Conservation (phyloP, 30 jellyfish, hydroid and myxozoan species). For the Sanderia malayensis region DNA sequence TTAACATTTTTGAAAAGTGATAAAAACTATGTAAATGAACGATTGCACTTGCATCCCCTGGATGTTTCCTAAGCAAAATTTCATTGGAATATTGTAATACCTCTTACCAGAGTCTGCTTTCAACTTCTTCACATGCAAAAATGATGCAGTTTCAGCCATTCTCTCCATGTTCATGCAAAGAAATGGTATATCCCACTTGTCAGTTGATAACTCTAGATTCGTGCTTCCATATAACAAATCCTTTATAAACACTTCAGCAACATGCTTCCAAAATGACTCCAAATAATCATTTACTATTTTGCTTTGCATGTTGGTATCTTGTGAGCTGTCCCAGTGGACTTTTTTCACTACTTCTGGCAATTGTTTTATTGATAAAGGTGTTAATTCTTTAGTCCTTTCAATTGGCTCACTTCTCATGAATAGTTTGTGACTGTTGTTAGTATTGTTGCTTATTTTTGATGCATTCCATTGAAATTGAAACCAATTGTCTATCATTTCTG, state of each 20-base stretch:
- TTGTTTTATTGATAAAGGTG: neutral
- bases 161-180: conserved; percentile 22
- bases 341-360: neutral
- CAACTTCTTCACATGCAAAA: conserved; percentile 31
- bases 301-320: neutral
- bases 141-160: conserved; percentile 15
- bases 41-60: too few species aligned
- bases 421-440: neutral
- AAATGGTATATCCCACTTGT: conserved; percentile 39
- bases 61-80: too few species aligned
- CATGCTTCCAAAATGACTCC: conserved; percentile 19
- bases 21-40: too few species aligned
- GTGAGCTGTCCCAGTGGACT: conserved; percentile 44
- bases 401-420: neutral
- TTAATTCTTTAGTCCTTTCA: neutral
- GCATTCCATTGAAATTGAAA: conserved; percentile 1
- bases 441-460: neutral
- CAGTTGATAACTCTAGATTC: conserved; percentile 4
- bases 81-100: too few species aligned
- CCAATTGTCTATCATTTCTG: conserved; percentile 5
- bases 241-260: conserved; percentile 1
- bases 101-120: conserved; percentile 42
- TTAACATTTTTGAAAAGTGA: too few species aligned
- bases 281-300: conserved; percentile 17
- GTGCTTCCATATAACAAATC: neutral